Percentiles rank a stretch among this genome's conserved stretches.
These are phyloP conservation scores for Antheraea yamamai DNA, from an alignment of 2,888 invertebrate genomes.

Conservation along the genomic window DNA sequence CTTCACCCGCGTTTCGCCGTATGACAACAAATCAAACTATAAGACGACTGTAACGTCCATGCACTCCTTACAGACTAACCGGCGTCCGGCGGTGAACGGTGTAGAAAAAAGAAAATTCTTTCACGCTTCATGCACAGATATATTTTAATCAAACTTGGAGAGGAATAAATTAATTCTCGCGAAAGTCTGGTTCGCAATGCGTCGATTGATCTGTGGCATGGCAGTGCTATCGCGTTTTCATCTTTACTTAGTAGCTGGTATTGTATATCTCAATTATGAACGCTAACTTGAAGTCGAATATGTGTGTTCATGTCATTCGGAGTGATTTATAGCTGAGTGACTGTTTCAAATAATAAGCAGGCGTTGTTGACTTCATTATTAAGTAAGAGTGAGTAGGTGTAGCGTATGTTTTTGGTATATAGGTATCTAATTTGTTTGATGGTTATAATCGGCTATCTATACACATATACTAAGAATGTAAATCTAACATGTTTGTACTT, in stretches of 20 bases:
- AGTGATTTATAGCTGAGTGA: background rate
- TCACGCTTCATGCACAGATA: conserved; percentile 77
- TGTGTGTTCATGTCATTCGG: background rate
- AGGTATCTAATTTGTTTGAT: background rate
- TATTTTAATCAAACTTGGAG: conserved; percentile 72
- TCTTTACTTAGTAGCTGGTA: conserved; percentile 53
- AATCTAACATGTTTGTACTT: too few species aligned
- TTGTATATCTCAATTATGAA: conserved; percentile 58
- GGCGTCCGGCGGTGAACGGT: conserved; percentile 49
- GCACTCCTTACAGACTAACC: conserved; percentile 66
- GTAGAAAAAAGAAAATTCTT: conserved; percentile 78
- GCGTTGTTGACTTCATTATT: background rate
- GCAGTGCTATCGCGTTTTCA: conserved; percentile 71
- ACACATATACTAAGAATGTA: too few species aligned
- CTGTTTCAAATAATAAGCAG: background rate
- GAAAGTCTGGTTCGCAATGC: conserved; percentile 70
- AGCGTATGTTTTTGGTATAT: background rate
- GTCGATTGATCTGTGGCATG: conserved; percentile 58
- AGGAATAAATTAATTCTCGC: conserved; percentile 74
- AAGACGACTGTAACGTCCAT: conserved; percentile 62
- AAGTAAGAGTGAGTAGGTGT: background rate
- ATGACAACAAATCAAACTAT: conserved; percentile 29
- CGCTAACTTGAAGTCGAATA: conserved; percentile 37
- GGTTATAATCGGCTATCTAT: background rate
- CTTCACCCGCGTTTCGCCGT: conserved; percentile 36